Evolutionary conservation across 1,140 invertebrate species (phyloP).

Genomic region (Drosophila mojavensis): DNA sequence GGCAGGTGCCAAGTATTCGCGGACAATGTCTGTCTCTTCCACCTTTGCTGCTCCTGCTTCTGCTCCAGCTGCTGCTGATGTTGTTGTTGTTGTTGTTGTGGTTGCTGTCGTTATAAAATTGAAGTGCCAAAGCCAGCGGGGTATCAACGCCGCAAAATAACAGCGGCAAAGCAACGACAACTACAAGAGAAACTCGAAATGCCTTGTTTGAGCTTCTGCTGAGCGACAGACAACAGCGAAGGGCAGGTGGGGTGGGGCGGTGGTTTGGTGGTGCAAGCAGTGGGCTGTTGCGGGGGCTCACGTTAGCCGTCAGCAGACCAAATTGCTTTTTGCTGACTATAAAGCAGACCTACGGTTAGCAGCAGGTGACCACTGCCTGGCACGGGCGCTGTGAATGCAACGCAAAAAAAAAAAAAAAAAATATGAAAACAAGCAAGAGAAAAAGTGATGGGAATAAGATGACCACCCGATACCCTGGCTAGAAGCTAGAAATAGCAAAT

Average conservation of each 20-base stretch:
- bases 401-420: not conserved
- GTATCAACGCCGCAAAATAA: constrained; percentile 60
- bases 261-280: not conserved
- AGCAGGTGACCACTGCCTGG: constrained; percentile 40
- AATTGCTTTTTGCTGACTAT: constrained; percentile 66
- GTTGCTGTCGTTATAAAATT: constrained; percentile 68
- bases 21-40: constrained; percentile 25
- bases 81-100: constrained; percentile 24
- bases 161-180: constrained; percentile 32
- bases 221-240: constrained; percentile 51
- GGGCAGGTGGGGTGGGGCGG: constrained; percentile 36
- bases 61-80: constrained; percentile 1
- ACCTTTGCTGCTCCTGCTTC: constrained; percentile 8
- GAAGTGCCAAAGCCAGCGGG: constrained; percentile 77
- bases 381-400: constrained; percentile 17
- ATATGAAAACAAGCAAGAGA: not conserved
- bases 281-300: constrained; percentile 19
- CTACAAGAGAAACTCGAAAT: constrained; percentile 28
- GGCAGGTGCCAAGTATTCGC: constrained; percentile 61
- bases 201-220: constrained; percentile 40
- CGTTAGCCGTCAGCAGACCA: constrained; percentile 39
- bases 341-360: constrained; percentile 43
- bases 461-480: not conserved
- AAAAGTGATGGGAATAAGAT: not conserved
- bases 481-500: not conserved